Evolutionary conservation across 2,888 invertebrate genomes (phyloP), one percentile per base, ranked within the genome.

Genomic region (Tridacna crocea): DNA sequence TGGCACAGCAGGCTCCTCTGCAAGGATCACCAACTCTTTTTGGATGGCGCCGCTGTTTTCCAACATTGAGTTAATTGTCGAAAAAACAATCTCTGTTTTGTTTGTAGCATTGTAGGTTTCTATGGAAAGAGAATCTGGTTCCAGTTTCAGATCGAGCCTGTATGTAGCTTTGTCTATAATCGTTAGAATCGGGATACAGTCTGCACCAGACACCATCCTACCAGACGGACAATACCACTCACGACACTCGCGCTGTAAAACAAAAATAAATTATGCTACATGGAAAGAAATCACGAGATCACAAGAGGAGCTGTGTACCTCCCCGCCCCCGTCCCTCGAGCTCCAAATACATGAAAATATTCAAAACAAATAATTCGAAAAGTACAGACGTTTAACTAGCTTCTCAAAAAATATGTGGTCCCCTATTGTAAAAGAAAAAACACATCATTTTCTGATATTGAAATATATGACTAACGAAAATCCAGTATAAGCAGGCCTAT

Each of bases 181-280:
- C 1, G 47, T 22, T 36, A 72, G 82, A 10, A 75, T 51, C 10
- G 86, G 84, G 26, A 80, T 51, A 72, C 86, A 86, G 10, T 48
- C 55, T 3, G 68, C 46, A 27, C 70, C 77, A 24, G 70, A 63
- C 13, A 70, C 13, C n/a, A 77, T 70, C 11, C 73, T 22, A 22
- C 82, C 82, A 22, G 36, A 15, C 3, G 86, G 86, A 58, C 86
- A 86, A 55, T 80, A 80, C 86, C 86, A 86, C n/a, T 70, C 65
- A 17, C 86, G 77, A 47, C 86, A 86, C n/a, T 58, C 26, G 17
- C 82, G 72, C 86, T 86, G 75, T 0, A 83, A 82, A 63, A 46
- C 17, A 72, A 79, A 76, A n/a, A 46, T 19, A 17, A 2, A 55
- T 19, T 6, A 55, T 6, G 19, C 4, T 55, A 55, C 55, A 19